Base-by-base conservation (phyloP, 2,797 vertebrate species). In the Alosa sapidissima region DNA sequence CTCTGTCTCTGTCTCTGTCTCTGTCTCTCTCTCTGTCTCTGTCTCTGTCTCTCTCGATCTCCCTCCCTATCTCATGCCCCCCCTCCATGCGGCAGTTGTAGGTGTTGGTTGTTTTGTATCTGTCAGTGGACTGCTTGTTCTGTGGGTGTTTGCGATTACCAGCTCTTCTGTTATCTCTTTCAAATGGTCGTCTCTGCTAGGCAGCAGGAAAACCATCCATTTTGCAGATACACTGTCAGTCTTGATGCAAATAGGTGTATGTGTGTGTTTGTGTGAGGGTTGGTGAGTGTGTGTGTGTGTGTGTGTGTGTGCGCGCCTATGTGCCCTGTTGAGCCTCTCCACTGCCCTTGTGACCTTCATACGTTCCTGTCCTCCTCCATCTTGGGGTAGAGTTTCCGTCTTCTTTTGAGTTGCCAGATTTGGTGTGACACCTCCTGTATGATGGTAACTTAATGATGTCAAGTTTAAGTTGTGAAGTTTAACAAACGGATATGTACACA, bases 281-380 rank as follows among this genome's bases (percentile, higher is more conserved):
- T 41, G 41, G 41, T 41, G 41, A 45, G 65, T 58, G 52, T 36
- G 75, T 81, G 81, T n/a, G 36, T 45, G 83, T 84, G 16, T n/a
- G 81, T 84, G 11, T n/a, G 72, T 10, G 24, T 65, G 60, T 28
- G 60, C 4, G 41, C 41, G 41, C 49, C 8, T 11, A n/a, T 65
- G 28, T 78, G 3, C 54, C 84, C 28, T 36, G 72, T 36, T 45
- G 72, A 47, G 33, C 65, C 65, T 78, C 36, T 78, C 72, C 72
- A 11, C 84, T 89, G 86, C 84, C 86, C 86, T 83, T 60, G 55
- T 84, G 85, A 89, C 87, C 88, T 89, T 89, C 87, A 88, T 83
- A 24, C 48, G 81, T 84, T 81, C 82, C 81, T 65, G 82, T 82
- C 45, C 10, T 83, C 87, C 85, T 85, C 88, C 86, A 89, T 89